Conservation (phyloP, 2,797 vertebrate species). For the Cryptoblepharus egeriae region DNA sequence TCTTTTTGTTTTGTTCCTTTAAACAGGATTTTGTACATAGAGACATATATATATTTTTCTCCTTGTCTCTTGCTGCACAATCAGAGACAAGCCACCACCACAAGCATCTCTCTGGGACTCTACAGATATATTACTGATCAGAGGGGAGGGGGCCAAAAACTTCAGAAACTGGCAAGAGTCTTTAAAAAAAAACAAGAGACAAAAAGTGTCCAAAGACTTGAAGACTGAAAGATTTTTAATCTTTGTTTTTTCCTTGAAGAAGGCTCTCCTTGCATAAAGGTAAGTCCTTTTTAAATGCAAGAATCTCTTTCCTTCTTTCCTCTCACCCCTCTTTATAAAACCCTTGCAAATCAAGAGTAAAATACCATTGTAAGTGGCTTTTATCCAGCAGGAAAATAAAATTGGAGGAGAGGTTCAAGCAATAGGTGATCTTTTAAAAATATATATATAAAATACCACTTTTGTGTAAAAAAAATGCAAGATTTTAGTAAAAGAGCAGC, state of each 20-base stretch:
- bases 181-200: conserved; percentile 42
- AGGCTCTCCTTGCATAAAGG: conserved; percentile 80
- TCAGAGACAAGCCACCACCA: conserved; percentile 59
- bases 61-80: conserved; percentile 61
- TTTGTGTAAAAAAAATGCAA: conserved; percentile 55
- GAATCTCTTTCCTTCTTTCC: not conserved
- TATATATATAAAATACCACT: too few relatives aligned
- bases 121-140: conserved; percentile 70
- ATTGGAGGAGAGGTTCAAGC: conserved; percentile 72
- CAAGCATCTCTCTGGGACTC: conserved; percentile 69
- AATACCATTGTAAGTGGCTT: conserved; percentile 70
- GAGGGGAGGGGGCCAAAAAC: conserved; percentile 46
- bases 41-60: conserved; percentile 32
- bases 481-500: conserved; percentile 76
- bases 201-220: conserved; percentile 53
- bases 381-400: conserved; percentile 74
- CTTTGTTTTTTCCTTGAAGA: conserved; percentile 61
- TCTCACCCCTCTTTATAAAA: not conserved
- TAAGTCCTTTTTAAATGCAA: conserved; percentile 70
- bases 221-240: conserved; percentile 67
- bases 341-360: conserved; percentile 51
- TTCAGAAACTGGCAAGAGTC: conserved; percentile 66
- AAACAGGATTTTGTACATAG: conserved; percentile 56
- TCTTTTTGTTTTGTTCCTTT: conserved; percentile 59
- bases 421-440: conserved; percentile 74